phyloP scores from a whole-genome alignment of 1,140 invertebrate species.

The Battus philenor region DNA sequence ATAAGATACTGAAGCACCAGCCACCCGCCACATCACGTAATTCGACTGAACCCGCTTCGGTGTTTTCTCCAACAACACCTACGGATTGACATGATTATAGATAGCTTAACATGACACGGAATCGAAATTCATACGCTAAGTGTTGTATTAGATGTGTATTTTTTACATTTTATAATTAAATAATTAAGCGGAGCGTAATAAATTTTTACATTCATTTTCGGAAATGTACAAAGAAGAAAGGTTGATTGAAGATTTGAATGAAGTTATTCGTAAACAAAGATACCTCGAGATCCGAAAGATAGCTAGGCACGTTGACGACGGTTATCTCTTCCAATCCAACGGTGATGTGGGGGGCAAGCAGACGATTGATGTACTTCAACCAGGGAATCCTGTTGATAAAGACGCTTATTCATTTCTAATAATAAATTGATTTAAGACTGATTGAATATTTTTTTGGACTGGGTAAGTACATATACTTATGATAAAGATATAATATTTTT shows the following conservation, averaged over 20 bases:
- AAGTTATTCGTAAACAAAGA: too few relatives aligned
- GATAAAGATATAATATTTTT: constrained; percentile 11
- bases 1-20: constrained; percentile 84
- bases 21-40: constrained; percentile 89
- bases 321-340: constrained; percentile 84
- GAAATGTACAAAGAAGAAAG: too few relatives aligned
- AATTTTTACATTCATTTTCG: too few relatives aligned
- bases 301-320: constrained; percentile 88
- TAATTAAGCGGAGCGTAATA: too few relatives aligned
- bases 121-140: too few relatives aligned
- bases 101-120: too few relatives aligned
- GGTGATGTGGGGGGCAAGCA: constrained; percentile 79
- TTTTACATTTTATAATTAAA: too few relatives aligned
- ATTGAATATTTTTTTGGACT: background rate
- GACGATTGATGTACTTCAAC: constrained; percentile 87
- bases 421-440: background rate
- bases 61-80: constrained; percentile 70
- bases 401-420: background rate
- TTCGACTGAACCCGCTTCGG: constrained; percentile 80
- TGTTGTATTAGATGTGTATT: too few relatives aligned
- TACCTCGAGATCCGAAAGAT: constrained; percentile 82
- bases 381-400: constrained; percentile 80
- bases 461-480: background rate
- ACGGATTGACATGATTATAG: constrained; percentile 13
- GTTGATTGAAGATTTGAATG: too few relatives aligned